A percentile compares a stretch with the other conserved stretches of the same genome.
Conservation (phyloP, 1,140 invertebrate species). For the Hylaeus anthracinus region DNA sequence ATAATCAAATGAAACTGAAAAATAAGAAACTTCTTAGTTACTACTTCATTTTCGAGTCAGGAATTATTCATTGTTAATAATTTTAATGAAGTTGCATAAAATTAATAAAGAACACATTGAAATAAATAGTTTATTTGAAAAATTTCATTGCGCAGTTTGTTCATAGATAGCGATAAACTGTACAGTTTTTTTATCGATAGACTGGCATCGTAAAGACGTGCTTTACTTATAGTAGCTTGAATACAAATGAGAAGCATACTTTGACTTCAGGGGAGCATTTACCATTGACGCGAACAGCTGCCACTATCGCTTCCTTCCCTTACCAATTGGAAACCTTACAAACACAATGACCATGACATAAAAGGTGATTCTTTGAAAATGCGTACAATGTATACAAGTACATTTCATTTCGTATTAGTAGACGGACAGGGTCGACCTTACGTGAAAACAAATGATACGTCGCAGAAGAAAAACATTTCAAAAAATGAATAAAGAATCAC, state of each 20-base stretch:
- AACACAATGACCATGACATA: neutral
- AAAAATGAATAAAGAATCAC: too few species aligned
- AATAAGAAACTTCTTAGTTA: too few species aligned
- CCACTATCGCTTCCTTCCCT: neutral
- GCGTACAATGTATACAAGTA: neutral
- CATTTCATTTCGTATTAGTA: neutral
- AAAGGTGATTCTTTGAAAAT: neutral
- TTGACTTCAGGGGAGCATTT: constrained; percentile 14
- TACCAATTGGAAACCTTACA: neutral
- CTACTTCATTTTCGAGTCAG: too few species aligned
- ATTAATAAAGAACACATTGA: too few species aligned
- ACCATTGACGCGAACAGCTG: constrained; percentile 14
- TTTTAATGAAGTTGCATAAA: too few species aligned
- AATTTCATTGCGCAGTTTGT: neutral
- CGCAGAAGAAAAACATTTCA: too few species aligned
- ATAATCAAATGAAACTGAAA: too few species aligned
- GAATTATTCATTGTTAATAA: too few species aligned
- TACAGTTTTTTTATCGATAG: neutral
- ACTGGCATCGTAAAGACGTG: neutral
- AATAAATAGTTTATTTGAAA: too few species aligned
- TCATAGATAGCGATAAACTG: neutral
- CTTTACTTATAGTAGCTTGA: too few species aligned
- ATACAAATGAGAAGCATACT: neutral
- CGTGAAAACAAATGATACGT: too few species aligned
- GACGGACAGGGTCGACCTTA: neutral